These are phyloP conservation scores for Metallyticus violacea DNA, from an alignment of 2,888 invertebrate species.

Conservation along the genomic window DNA sequence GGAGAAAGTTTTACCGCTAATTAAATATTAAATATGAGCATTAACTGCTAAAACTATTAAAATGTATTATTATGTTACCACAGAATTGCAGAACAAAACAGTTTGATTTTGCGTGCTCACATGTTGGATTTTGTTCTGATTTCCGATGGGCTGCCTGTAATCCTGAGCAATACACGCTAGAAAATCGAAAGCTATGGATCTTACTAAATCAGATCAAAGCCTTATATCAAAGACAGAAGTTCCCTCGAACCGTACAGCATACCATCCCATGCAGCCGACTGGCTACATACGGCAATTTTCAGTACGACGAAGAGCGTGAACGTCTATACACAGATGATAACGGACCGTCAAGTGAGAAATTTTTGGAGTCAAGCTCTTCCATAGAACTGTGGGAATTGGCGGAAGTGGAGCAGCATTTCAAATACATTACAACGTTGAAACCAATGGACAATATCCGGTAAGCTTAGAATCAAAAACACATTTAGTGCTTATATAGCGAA, in stretches of 20 bases:
- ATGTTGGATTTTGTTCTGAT: slow-evolving; percentile 11
- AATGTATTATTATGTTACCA: slow-evolving; percentile 16
- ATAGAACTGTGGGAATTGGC: slow-evolving; percentile 15
- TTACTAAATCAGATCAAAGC: background rate
- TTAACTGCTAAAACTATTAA: background rate
- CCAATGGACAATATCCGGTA: background rate
- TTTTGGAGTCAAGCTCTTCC: background rate
- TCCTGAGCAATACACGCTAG: background rate
- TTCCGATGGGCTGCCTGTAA: background rate
- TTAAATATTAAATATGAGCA: background rate
- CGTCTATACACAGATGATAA: slow-evolving; percentile 42
- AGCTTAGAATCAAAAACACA: too few species aligned
- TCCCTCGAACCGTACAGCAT: slow-evolving; percentile 52
- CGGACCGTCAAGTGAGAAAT: background rate
- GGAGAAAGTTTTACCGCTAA: background rate
- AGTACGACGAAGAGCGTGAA: slow-evolving; percentile 58
- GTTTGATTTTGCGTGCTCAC: slow-evolving; percentile 4
- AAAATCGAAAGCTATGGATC: background rate
- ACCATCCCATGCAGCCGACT: slow-evolving; percentile 63
- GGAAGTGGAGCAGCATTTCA: slow-evolving; percentile 5
- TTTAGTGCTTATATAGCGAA: too few species aligned
- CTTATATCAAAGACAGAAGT: background rate
- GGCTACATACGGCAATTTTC: slow-evolving; percentile 57
- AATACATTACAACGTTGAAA: background rate
- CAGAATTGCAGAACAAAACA: background rate